phyloP scores from a whole-genome alignment of 2,888 invertebrate species.

The Pandemis heparana region DNA sequence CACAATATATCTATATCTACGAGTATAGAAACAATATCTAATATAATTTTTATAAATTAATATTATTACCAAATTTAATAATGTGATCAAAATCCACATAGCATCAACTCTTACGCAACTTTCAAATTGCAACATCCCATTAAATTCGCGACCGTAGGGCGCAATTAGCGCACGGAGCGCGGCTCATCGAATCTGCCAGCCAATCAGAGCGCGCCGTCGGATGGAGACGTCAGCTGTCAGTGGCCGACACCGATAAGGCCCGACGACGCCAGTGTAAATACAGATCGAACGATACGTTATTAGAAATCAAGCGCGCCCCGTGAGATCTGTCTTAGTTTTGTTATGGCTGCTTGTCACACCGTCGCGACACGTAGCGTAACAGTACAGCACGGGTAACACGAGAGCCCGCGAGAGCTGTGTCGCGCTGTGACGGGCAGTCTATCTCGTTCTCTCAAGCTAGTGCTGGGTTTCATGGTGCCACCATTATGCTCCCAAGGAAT shows the following conservation, averaged over 20 bases:
- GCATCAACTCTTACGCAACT: conserved; percentile 10
- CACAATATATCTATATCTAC: too few species aligned
- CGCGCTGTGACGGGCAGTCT: too few species aligned
- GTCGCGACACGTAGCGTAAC: neutral
- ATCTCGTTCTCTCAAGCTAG: too few species aligned
- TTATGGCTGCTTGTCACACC: conserved; percentile 30
- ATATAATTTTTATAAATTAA: too few species aligned
- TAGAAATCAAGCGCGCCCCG: conserved; percentile 49
- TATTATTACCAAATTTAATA: neutral
- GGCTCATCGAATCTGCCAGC: conserved; percentile 1
- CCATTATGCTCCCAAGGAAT: too few species aligned
- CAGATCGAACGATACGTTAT: conserved; percentile 49
- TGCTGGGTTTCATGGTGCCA: too few species aligned
- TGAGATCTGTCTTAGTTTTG: conserved; percentile 43
- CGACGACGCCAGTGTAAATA: conserved; percentile 47
- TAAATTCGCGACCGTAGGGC: conserved; percentile 16
- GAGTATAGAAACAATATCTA: too few species aligned
- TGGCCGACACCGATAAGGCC: conserved; percentile 44
- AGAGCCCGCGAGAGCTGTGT: too few species aligned
- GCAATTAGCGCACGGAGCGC: conserved; percentile 5
- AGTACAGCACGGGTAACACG: too few species aligned
- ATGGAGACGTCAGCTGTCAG: conserved; percentile 44
- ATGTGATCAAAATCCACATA: neutral
- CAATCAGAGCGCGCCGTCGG: conserved; percentile 19
- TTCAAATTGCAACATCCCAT: neutral